phyloP scores from a whole-genome alignment of 2,113 vertebrate species.

The Mormyrus lacerda region DNA sequence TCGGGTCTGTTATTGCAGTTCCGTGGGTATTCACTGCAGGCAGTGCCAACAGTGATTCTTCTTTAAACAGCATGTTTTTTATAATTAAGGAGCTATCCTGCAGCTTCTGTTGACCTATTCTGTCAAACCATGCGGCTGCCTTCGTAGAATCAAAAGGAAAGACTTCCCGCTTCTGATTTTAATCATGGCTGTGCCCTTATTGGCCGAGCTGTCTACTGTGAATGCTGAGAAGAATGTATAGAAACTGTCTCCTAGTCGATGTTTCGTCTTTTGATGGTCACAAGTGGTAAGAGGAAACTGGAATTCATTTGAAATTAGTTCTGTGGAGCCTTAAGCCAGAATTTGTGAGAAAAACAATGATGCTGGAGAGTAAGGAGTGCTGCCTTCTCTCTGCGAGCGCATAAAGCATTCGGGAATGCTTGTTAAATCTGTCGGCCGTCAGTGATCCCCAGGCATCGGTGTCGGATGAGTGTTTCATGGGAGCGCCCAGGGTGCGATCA shows the following conservation, averaged over 20 bases:
- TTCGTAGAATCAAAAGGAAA: conserved; percentile 42
- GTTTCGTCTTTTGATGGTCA: conserved; percentile 16
- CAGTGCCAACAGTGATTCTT: conserved; percentile 18
- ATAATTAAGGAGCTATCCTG: conserved; percentile 42
- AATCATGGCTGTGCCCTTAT: conserved; percentile 27
- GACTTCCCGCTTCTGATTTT: conserved; percentile 35
- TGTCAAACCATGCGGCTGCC: conserved; percentile 28
- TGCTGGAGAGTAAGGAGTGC: background rate
- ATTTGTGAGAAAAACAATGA: background rate
- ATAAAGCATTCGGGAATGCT: background rate
- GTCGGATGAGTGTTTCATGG: background rate
- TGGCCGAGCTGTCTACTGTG: conserved; percentile 15
- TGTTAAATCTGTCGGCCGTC: conserved; percentile 12
- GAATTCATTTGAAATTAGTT: conserved; percentile 3
- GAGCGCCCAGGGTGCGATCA: background rate
- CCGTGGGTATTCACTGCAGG: conserved; percentile 21
- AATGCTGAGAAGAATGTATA: background rate
- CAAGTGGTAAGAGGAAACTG: background rate
- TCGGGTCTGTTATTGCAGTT: conserved; percentile 25
- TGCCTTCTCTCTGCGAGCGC: background rate
- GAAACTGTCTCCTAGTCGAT: background rate
- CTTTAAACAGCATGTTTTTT: conserved; percentile 35
- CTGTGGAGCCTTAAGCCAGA: background rate
- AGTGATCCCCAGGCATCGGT: background rate
- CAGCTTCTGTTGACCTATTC: conserved; percentile 41